Evolutionary conservation across 1,140 invertebrate species (phyloP).

Genomic region (Heliconius melpomene): DNA sequence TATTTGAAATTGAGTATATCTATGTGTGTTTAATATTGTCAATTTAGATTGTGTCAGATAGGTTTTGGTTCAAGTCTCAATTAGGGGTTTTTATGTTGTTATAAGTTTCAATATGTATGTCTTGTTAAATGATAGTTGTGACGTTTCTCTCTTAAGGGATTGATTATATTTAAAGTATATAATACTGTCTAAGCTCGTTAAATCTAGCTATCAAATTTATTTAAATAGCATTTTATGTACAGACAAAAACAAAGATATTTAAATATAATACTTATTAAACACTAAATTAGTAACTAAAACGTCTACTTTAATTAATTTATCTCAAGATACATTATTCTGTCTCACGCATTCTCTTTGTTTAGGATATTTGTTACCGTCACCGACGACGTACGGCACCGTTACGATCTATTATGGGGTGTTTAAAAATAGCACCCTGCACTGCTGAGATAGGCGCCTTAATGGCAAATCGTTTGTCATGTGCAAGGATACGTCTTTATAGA

Average conservation of each 20-base stretch:
- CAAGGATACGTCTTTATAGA: not conserved
- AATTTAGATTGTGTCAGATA: not conserved
- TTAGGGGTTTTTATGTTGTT: no score
- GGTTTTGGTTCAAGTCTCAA: not conserved
- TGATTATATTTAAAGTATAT: no score
- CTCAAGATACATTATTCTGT: slow-evolving; percentile 14
- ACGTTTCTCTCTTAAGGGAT: no score
- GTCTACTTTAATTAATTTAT: not conserved
- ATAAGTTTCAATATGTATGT: no score
- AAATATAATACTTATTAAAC: not conserved
- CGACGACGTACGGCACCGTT: slow-evolving; percentile 46
- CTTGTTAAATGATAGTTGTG: no score
- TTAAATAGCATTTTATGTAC: not conserved
- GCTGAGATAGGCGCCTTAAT: slow-evolving; percentile 41
- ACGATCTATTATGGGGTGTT: slow-evolving; percentile 48
- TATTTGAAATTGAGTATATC: not conserved
- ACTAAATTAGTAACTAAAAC: not conserved
- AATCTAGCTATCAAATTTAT: no score
- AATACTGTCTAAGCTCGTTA: no score
- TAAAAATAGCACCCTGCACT: slow-evolving; percentile 47
- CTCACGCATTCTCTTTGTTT: slow-evolving; percentile 30
- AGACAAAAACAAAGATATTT: not conserved
- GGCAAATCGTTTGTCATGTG: slow-evolving; percentile 40
- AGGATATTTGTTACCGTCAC: slow-evolving; percentile 43
- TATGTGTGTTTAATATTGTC: no score